These are phyloP conservation scores for Spongilla lacustris DNA, from an alignment of 37 sponge, comb jelly and placozoan genomes.

Conservation along the genomic window DNA sequence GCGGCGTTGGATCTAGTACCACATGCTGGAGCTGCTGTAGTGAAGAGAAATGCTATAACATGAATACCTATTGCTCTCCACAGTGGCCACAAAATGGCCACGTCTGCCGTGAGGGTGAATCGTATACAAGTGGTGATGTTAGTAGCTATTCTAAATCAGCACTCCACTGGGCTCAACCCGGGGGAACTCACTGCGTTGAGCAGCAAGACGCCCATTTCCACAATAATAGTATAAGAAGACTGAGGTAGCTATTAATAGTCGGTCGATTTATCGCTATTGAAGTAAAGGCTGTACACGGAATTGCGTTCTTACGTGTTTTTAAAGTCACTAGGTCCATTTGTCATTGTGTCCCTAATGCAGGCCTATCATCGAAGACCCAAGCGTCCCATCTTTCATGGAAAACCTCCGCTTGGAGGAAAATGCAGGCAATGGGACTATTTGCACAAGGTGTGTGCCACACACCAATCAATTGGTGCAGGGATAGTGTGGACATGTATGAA, in stretches of 20 bases:
- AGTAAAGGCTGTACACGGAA: not conserved
- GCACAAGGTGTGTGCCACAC: not conserved
- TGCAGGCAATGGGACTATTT: not conserved
- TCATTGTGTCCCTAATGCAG: not conserved
- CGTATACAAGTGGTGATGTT: not conserved
- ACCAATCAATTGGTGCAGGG: not conserved
- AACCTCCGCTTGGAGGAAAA: not conserved
- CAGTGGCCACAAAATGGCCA: slow-evolving; percentile 9
- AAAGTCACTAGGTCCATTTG: not conserved
- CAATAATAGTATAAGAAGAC: not conserved
- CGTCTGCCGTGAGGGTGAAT: not conserved
- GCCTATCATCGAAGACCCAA: not conserved
- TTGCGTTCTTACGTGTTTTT: not conserved
- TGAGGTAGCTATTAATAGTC: not conserved
- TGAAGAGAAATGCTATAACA: not conserved
- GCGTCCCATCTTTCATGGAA: not conserved
- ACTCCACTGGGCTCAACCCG: not conserved
- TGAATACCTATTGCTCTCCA: slow-evolving; percentile 1
- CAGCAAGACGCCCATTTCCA: not conserved
- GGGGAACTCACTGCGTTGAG: not conserved
- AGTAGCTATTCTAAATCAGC: not conserved
- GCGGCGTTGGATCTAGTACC: not conserved
- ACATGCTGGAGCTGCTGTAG: not conserved
- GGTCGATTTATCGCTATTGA: not conserved
- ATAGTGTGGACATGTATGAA: not conserved